phyloP scores from a whole-genome alignment of 2,888 invertebrate genomes.

The Entomobrya multifasciata region DNA sequence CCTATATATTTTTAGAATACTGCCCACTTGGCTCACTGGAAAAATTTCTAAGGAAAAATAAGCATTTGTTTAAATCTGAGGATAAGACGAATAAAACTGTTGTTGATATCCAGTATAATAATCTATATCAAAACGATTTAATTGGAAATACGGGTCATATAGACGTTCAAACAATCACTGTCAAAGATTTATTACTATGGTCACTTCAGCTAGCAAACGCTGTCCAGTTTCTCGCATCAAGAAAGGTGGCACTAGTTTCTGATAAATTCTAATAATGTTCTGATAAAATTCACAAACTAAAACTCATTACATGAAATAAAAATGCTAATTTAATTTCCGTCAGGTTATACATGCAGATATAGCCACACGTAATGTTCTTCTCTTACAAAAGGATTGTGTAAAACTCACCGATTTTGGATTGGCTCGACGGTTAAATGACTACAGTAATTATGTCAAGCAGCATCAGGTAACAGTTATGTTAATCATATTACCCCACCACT shows the following conservation, averaged over 20 bases:
- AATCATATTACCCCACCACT: no score
- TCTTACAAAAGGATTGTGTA: not conserved
- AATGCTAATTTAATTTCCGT: no score
- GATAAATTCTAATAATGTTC: no score
- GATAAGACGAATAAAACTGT: no score
- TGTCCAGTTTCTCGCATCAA: slow-evolving; percentile 1
- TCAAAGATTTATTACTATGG: slow-evolving; percentile 9
- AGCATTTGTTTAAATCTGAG: not conserved
- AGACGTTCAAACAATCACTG: no score
- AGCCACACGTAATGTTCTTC: slow-evolving; percentile 45
- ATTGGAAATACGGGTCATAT: no score
- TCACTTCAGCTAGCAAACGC: slow-evolving; percentile 37
- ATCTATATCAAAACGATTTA: no score
- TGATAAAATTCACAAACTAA: no score
- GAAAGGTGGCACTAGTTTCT: slow-evolving; percentile 28
- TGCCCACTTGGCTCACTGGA: slow-evolving; percentile 44
- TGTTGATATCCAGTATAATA: no score
- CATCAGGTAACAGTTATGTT: slow-evolving; percentile 51
- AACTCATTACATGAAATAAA: not conserved
- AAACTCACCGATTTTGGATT: slow-evolving; percentile 56
- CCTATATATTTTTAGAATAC: slow-evolving; percentile 40
- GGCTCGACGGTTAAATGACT: slow-evolving; percentile 41
- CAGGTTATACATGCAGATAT: slow-evolving; percentile 57
- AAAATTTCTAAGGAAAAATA: slow-evolving; percentile 11
- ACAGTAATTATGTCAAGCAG: slow-evolving; percentile 47